A percentile compares a stretch with the other conserved stretches of the same genome.
Evolutionary conservation across 2,797 vertebrate species (phyloP).

Genomic region (Xenops minutus): DNA sequence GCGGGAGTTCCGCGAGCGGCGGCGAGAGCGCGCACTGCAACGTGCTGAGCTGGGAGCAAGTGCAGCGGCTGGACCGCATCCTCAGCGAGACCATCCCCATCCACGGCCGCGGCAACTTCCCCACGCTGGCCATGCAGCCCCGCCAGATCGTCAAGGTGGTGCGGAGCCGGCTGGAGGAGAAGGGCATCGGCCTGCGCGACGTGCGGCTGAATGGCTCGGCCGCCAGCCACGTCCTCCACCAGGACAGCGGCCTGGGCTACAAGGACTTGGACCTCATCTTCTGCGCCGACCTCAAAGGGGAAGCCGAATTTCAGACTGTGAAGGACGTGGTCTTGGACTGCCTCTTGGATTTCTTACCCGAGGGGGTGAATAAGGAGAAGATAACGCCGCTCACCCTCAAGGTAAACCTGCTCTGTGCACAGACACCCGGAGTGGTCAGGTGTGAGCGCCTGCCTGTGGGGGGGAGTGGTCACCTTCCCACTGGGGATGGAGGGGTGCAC

Average conservation of each 20-base stretch:
- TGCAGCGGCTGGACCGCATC: conserved; percentile 93
- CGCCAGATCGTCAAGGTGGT: conserved; percentile 96
- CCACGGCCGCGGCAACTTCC: conserved; percentile 98
- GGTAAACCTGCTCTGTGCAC: conserved; percentile 74
- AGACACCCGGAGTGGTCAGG: neutral
- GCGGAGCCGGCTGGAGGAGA: conserved; percentile 90
- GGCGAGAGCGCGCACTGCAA: conserved; percentile 81
- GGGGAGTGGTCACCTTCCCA: neutral
- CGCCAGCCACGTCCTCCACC: conserved; percentile 94
- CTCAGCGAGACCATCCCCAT: conserved; percentile 96
- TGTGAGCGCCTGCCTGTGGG: neutral
- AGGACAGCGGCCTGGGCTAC: conserved; percentile 94
- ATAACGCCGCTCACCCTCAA: conserved; percentile 94
- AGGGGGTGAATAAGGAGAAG: conserved; percentile 97
- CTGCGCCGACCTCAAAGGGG: conserved; percentile 91
- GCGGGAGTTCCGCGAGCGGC: conserved; percentile 48
- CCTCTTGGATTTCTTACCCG: conserved; percentile 96
- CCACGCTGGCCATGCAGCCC: conserved; percentile 94
- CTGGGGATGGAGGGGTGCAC: neutral
- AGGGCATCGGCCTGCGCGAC: conserved; percentile 88
- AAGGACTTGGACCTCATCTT: conserved; percentile 99
- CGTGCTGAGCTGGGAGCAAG: conserved; percentile 96
- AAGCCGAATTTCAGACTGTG: conserved; percentile 95
- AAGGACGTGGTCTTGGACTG: conserved; percentile 98
- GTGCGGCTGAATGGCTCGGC: conserved; percentile 96